Percentiles rank a stretch among this genome's conserved stretches.
These are phyloP conservation scores for Nanorana parkeri DNA, from an alignment of 2,113 vertebrate genomes.

Conservation along the genomic window DNA sequence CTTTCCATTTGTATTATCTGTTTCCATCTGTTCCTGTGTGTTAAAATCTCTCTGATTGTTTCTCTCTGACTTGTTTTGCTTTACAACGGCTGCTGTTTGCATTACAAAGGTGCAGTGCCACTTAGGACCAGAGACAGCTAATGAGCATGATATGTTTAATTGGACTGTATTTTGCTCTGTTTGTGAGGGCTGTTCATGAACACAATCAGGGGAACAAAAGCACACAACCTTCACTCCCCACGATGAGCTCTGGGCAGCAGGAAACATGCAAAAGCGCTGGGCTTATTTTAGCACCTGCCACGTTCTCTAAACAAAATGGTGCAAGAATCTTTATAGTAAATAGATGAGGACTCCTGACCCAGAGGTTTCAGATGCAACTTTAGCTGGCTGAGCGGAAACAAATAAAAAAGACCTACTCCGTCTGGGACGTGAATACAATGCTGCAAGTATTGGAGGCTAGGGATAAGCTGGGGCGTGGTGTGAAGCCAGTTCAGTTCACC, in stretches of 20 bases:
- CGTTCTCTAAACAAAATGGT: too few relatives aligned
- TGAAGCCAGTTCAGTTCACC: too few relatives aligned
- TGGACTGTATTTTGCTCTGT: slow-evolving; percentile 3
- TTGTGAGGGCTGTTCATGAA: background rate
- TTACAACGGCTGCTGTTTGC: slow-evolving; percentile 41
- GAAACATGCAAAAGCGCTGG: background rate
- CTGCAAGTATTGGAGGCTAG: too few relatives aligned
- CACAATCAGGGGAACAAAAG: background rate
- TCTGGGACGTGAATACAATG: too few relatives aligned
- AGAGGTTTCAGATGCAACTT: too few relatives aligned
- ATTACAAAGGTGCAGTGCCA: slow-evolving; percentile 30
- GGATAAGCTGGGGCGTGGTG: too few relatives aligned
- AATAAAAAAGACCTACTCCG: too few relatives aligned
- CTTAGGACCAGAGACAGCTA: slow-evolving; percentile 30
- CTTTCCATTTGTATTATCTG: slow-evolving; percentile 57
- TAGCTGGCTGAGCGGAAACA: too few relatives aligned
- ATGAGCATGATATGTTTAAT: slow-evolving; percentile 32
- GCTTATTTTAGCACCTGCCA: background rate
- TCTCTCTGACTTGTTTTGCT: slow-evolving; percentile 44
- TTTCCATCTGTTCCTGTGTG: slow-evolving; percentile 54
- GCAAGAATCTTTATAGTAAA: too few relatives aligned
- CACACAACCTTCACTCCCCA: background rate
- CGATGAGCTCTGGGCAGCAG: background rate
- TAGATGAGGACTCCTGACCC: too few relatives aligned
- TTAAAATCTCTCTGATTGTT: slow-evolving; percentile 44